These are phyloP conservation scores for Chloroceryle inda DNA, from an alignment of 2,797 vertebrate species.

Conservation along the genomic window DNA sequence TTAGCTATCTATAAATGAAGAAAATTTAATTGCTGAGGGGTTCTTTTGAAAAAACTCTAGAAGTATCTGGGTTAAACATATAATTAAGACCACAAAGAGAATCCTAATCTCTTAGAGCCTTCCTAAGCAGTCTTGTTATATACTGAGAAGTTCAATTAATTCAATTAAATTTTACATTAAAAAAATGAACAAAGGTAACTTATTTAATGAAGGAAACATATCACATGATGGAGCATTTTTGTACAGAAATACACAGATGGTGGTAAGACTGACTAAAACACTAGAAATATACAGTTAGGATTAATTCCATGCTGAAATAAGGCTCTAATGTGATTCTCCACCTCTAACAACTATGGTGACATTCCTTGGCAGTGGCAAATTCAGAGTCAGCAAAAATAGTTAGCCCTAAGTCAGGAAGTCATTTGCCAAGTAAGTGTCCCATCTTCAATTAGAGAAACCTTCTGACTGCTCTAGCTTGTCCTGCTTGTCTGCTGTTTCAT, in stretches of 20 bases:
- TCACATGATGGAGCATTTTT: neutral
- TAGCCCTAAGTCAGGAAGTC: neutral
- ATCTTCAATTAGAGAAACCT: neutral
- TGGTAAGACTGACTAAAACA: neutral
- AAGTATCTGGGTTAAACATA: neutral
- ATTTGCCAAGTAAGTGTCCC: neutral
- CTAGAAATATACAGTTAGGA: neutral
- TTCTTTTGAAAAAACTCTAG: neutral
- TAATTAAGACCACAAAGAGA: neutral
- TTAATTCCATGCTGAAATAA: neutral
- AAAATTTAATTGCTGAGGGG: neutral
- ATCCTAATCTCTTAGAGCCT: neutral
- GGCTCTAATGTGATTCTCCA: neutral
- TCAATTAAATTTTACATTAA: neutral
- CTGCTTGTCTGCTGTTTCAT: slow-evolving; percentile 5
- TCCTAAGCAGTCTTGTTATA: neutral
- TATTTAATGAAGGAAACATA: neutral
- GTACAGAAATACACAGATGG: neutral
- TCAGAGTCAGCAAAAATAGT: neutral
- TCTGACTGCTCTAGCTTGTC: neutral
- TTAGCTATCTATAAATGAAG: neutral
- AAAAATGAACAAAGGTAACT: neutral
- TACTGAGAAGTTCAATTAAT: neutral
- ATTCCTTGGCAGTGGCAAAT: neutral
- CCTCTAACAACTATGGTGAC: neutral